Evolutionary conservation across 1,140 invertebrate genomes (phyloP), one percentile per base, ranked within the genome.

Genomic region (Vollenhovia emeryi): DNA sequence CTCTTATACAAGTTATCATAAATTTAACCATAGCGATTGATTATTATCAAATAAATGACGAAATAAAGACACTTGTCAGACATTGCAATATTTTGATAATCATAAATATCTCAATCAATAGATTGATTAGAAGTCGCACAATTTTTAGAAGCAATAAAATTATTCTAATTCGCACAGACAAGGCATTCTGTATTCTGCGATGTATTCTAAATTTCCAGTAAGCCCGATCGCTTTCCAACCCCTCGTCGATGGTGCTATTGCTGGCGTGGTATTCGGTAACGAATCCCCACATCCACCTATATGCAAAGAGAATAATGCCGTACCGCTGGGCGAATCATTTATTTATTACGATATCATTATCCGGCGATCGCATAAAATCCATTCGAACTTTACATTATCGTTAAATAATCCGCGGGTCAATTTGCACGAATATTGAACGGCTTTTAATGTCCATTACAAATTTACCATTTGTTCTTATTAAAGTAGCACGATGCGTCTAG

Each of bases 311-410:
- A 84, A 79, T 57, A 83, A 83, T 66, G 50, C 13, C 27, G 21
- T 80, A 55, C 40, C 71, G 40, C 71, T 36, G 55, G 45, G 30
- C 55, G 2, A 87, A n/a, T 75, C 45, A 87, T 87, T 71, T 87
- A 87, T 87, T 55, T 83, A 71, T 87, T 66, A 27, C 55, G 62
- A 75, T 87, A 76, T 87, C 33, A 79, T 84, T 57, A 62, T 48
- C 76, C 27, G 13, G 45, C 55, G 57, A 87, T 86, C 21, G 27
- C 52, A 50, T 69, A 86, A 86, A 87, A 87, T 52, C 73, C 85
- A 87, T 86, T 86, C 83, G 80, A 87, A 87, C 68, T 86, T 82
- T 87, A 68, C 69, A 87, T 86, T 83, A 87, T 52, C 50, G 76
- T 83, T 86, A 86, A 87, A 87, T 87, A 87, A 87, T 74, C 62